Base-by-base conservation (phyloP, 2,113 vertebrate genomes). In the Hippopotamus amphibius region DNA sequence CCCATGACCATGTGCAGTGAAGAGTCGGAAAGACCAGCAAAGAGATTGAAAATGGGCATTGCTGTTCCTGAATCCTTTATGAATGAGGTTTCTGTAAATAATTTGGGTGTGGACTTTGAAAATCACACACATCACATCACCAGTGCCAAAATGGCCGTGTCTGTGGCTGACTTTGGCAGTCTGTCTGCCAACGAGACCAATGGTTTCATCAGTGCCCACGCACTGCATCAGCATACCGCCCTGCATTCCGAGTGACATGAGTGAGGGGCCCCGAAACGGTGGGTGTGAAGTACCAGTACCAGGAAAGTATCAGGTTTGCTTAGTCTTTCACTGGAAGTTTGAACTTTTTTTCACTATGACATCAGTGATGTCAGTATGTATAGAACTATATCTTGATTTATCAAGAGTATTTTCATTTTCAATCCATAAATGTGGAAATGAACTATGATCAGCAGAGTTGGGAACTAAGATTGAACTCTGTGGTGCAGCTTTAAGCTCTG, bases 371-470 rank as follows among this genome's bases (percentile, higher is more conserved):
- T 99, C 99, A 99, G 85, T 99, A 98, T 99, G 99, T 99, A 99
- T 99, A 99, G 99, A 99, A 99, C 99, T 99, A 99, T 99, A 99
- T 99, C 99, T 99, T 99, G 99, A 99, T 99, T 99, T 99, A 99
- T 99, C 99, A 99, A 99, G 99, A 99, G 99, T 99, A 99, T 99
- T 99, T 99, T 99, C 99, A 98, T 99, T 99, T 99, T 98, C 98
- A 98, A 98, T 99, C 99, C 99, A 98, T 99, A 98, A 99, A 99
- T 99, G 99, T 99, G 99, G 99, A 99, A 99, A 99, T 98, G 97
- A 98, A 96, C 97, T 99, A 98, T 97, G 98, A 98, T 97, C 91
- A 98, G 98, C 98, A 98, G 99, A 99, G 99, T 99, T 98, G 99
- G 98, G 98, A 89, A 98, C 98, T 98, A 95, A 97, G 98, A 98